A percentile compares a stretch with the other conserved stretches of the same genome.
Conservation (phyloP, 2,888 invertebrate species). For the Toxonevra muliebris region DNA sequence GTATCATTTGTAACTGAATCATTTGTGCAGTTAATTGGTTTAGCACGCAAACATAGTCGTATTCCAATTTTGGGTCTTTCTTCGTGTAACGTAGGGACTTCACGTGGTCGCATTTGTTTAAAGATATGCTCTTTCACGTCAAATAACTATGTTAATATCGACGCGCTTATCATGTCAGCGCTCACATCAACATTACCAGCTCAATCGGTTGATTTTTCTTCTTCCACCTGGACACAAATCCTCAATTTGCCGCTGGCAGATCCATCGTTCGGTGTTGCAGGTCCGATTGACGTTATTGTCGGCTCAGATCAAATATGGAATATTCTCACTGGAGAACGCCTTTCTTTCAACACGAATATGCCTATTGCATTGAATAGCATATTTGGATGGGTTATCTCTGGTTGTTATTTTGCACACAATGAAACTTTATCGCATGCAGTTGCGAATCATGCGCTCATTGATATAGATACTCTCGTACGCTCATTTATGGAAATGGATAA, state of each 20-base stretch:
- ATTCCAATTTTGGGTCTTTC: conserved; percentile 26
- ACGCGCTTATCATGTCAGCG: conserved; percentile 17
- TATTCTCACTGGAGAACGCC: conserved; percentile 27
- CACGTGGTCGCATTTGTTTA: conserved; percentile 27
- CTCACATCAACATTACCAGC: conserved; percentile 23
- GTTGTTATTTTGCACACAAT: conserved; percentile 15
- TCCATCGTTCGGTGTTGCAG: conserved; percentile 33
- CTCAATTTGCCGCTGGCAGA: conserved; percentile 31
- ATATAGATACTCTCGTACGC: too few relatives aligned
- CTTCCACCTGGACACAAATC: conserved; percentile 27
- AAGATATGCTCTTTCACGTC: conserved; percentile 1
- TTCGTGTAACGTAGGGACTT: conserved; percentile 15
- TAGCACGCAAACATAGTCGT: conserved; percentile 13
- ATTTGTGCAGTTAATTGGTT: conserved; percentile 22
- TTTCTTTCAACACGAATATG: conserved; percentile 16
- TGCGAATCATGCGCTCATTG: conserved; percentile 24
- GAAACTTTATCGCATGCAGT: not conserved
- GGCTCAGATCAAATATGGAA: too few relatives aligned
- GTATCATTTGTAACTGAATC: conserved; percentile 29
- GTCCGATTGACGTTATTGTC: too few relatives aligned
- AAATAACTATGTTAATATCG: conserved; percentile 1
- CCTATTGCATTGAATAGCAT: conserved; percentile 32
- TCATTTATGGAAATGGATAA: too few relatives aligned
- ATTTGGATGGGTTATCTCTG: conserved; percentile 37
- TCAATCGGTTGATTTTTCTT: conserved; percentile 14